These are phyloP conservation scores for Micrastur ruficollis DNA, from an alignment of 2,797 vertebrate species.

Conservation along the genomic window DNA sequence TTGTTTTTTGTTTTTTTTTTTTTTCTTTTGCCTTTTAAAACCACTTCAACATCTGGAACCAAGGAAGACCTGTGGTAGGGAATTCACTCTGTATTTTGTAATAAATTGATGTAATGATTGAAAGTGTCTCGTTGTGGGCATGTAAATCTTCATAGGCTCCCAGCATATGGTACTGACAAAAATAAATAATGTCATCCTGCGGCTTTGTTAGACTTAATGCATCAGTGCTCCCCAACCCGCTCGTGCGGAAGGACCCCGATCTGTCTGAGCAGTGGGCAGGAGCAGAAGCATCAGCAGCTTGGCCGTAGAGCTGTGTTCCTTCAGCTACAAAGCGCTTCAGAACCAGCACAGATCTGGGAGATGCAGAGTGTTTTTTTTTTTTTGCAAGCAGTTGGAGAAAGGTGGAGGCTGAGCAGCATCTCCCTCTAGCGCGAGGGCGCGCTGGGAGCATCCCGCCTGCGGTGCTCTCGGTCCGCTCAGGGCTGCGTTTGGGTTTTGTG, in stretches of 20 bases:
- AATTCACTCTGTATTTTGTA: background rate
- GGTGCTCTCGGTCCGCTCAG: accelerated
- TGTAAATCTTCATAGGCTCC: background rate
- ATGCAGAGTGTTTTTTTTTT: too few relatives aligned
- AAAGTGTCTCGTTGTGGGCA: background rate
- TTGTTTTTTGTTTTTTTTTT: background rate
- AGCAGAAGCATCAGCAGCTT: background rate
- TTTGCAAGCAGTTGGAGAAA: background rate
- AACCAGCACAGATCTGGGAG: background rate
- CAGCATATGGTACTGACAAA: background rate
- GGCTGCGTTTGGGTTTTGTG: background rate
- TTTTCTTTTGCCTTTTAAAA: background rate
- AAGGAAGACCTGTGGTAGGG: background rate
- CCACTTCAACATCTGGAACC: background rate
- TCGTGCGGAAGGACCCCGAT: background rate
- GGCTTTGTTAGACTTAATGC: background rate
- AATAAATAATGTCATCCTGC: background rate
- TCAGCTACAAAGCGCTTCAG: background rate
- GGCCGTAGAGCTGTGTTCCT: background rate
- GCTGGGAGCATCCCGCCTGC: background rate
- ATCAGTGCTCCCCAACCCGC: background rate
- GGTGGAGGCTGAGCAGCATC: background rate
- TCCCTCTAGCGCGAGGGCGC: background rate
- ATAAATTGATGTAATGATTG: slow-evolving; percentile 14
- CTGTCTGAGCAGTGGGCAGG: background rate